Evolutionary conservation across 2,888 invertebrate species (phyloP), one percentile per base, ranked within the genome.

Genomic region (Andrena marginata): DNA sequence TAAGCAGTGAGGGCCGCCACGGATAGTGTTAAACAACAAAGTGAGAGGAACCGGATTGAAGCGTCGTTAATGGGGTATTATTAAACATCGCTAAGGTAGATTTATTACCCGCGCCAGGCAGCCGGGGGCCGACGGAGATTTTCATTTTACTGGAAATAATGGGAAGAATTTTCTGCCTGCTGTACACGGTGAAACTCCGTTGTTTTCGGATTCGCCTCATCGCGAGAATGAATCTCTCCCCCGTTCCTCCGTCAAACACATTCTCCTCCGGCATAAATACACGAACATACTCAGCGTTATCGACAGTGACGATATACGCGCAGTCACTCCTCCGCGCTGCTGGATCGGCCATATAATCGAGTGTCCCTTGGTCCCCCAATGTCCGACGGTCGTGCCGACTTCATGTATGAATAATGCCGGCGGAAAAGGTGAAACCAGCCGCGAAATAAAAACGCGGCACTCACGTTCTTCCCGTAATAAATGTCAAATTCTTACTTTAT

Each of bases 401-500:
- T 51, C 78, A 31, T 62, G 72, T 20, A 67, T 65, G 80, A 85
- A 78, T 84, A 77, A 85, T 62, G 76, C 23, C 70, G 42, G 7
- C 16, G 8, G 65, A 63, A 54, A 83, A 63, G 64, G 67, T 71
- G 56, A 71, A 77, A 65, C 77, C 60, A 10, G 62, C 42, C 23
- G 20, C 69, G 67, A 35, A 68, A 73, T 77, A 68, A 77, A 77
- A 76, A 80, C 56, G 33, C 48, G 23, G 26, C 1, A 26, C 56
- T 20, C 71, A 56, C 63, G 51, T 65, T 65, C 63, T 72, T 74
- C 75, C 65, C 54, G 70, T 63, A 80, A 83, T 77, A 78, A 80
- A 75, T 51, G 85, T 84, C 80, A 74, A 69, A 80, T 67, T 77
- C 77, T 63, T 77, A 76, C 51, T 84, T 85, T 80, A 80, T 78